A percentile compares a stretch with the other conserved stretches of the same genome.
Evolutionary conservation across 2,888 invertebrate species (phyloP).

Genomic region (Cataglyphis albicans): DNA sequence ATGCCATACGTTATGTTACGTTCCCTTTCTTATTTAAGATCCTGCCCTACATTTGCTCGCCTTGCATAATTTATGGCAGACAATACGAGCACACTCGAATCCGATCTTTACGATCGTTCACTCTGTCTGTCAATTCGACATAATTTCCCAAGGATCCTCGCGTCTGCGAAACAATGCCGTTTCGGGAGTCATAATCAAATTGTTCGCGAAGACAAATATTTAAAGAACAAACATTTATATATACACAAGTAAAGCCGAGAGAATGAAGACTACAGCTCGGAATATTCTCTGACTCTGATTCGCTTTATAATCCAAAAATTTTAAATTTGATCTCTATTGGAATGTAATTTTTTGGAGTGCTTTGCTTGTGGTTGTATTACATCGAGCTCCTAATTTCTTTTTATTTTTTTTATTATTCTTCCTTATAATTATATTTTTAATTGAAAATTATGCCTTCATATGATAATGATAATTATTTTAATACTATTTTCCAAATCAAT

Average conservation of each 20-base stretch:
- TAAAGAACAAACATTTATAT: constrained; percentile 56
- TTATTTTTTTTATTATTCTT: constrained; percentile 43
- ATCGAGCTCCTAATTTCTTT: constrained; percentile 50
- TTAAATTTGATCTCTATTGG: constrained; percentile 72
- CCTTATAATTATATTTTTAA: background rate
- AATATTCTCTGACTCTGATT: constrained; percentile 73
- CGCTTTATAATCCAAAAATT: constrained; percentile 79
- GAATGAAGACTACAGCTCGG: constrained; percentile 56
- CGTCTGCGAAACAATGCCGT: constrained; percentile 7
- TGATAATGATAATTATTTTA: background rate
- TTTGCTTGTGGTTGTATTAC: background rate
- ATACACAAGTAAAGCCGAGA: constrained; percentile 49
- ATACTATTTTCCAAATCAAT: background rate
- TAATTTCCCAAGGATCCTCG: constrained; percentile 31
- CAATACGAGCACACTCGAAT: constrained; percentile 15
- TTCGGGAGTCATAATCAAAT: constrained; percentile 43
- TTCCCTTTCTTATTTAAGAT: background rate
- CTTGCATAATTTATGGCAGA: constrained; percentile 4
- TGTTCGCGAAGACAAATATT: constrained; percentile 64
- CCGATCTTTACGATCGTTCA: constrained; percentile 17
- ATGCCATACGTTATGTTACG: background rate
- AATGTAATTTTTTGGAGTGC: constrained; percentile 68
- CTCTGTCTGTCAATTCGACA: constrained; percentile 20
- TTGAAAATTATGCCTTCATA: background rate
- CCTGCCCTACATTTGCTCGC: background rate